Conservation (phyloP, 2,797 vertebrate genomes). For the Poecilia gillii region DNA sequence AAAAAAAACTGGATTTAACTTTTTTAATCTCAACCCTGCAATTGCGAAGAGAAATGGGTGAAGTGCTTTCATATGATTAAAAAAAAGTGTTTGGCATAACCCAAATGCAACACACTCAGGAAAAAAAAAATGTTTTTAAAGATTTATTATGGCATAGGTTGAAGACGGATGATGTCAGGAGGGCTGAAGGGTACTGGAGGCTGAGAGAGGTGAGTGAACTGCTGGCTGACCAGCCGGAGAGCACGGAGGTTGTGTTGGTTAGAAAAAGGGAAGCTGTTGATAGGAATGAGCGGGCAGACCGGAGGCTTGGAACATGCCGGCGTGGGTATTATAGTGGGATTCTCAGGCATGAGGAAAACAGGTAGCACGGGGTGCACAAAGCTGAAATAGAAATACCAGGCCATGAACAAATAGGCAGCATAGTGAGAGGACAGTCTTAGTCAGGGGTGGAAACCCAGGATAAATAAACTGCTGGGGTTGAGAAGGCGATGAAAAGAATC, state of each 20-base stretch:
- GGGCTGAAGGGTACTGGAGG: constrained; percentile 11
- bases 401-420: constrained; percentile 13
- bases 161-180: constrained; percentile 15
- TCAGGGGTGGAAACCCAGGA: not conserved
- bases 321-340: not conserved
- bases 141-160: constrained; percentile 6
- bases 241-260: constrained; percentile 3
- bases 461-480: not conserved
- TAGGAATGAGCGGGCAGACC: constrained; percentile 10
- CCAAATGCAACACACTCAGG: constrained; percentile 9
- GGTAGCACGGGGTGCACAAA: not conserved
- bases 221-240: constrained; percentile 6
- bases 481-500: constrained; percentile 12
- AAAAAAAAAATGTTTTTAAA: constrained; percentile 13
- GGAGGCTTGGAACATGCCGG: not conserved
- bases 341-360: not conserved
- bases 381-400: constrained; percentile 3
- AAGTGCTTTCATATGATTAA: constrained; percentile 10
- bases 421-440: constrained; percentile 2
- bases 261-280: constrained; percentile 8
- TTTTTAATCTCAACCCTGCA: constrained; percentile 18
- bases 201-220: constrained; percentile 20
- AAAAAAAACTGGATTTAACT: constrained; percentile 5
- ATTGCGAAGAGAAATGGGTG: constrained; percentile 6
- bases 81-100: constrained; percentile 15